These are phyloP conservation scores for Hetaerina titia DNA, from an alignment of 2,888 invertebrate genomes.

Conservation along the genomic window DNA sequence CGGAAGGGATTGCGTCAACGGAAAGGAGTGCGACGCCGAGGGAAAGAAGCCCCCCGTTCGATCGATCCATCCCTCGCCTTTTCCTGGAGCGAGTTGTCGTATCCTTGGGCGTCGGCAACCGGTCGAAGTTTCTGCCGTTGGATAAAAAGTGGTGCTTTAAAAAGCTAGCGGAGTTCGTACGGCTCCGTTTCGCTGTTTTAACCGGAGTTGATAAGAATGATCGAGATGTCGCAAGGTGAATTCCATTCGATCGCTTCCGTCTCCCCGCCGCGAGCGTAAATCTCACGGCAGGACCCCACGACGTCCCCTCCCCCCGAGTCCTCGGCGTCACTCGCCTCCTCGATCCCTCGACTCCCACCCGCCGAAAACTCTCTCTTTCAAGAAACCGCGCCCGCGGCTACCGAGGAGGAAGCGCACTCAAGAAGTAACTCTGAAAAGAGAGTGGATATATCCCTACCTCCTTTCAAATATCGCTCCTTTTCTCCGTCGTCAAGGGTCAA, in stretches of 20 bases:
- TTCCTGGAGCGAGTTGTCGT: neutral
- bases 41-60: neutral
- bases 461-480: neutral
- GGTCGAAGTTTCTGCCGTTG: no score
- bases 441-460: neutral
- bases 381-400: neutral
- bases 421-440: neutral
- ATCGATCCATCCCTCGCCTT: neutral
- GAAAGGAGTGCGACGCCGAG: neutral
- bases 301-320: neutral
- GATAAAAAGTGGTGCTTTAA: no score
- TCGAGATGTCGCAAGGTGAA: neutral
- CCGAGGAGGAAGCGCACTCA: neutral
- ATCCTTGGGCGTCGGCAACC: neutral
- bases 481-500: neutral
- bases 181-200: neutral
- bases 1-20: neutral
- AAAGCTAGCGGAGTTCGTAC: no score
- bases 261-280: constrained; percentile 6
- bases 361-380: constrained; percentile 17
- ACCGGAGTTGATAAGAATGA: neutral
- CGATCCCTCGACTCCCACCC: neutral
- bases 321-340: neutral
- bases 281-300: neutral
- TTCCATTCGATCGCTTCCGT: neutral